These are phyloP conservation scores for Pangasianodon hypophthalmus DNA, from an alignment of 2,113 vertebrate genomes.

Conservation along the genomic window DNA sequence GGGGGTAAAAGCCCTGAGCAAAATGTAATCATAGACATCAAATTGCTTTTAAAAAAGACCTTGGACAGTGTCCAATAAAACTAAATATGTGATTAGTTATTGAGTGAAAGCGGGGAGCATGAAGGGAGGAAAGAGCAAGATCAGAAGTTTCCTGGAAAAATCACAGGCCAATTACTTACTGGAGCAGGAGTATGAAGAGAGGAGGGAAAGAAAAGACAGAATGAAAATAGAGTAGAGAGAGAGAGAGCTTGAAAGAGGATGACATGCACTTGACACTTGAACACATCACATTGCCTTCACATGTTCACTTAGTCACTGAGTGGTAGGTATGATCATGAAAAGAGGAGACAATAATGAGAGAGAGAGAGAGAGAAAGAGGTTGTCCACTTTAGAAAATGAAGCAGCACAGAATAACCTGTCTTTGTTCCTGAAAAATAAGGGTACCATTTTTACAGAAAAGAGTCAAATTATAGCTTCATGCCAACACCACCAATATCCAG, in stretches of 20 bases:
- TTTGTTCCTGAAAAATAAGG: conserved; percentile 65
- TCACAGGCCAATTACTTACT: not conserved
- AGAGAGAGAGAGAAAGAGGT: conserved; percentile 6
- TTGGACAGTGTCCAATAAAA: not conserved
- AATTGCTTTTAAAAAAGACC: not conserved
- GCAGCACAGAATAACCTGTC: conserved; percentile 54
- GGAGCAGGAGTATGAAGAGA: not conserved
- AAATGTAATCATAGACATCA: not conserved
- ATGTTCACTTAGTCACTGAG: not conserved
- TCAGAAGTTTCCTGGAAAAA: not conserved
- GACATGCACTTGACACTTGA: conserved; percentile 10
- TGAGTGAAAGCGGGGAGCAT: not conserved
- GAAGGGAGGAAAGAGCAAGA: not conserved
- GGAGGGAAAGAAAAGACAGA: not conserved
- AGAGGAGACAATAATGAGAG: not conserved
- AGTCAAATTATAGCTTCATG: conserved; percentile 57
- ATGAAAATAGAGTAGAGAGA: not conserved
- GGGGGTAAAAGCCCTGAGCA: not conserved
- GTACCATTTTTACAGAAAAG: conserved; percentile 62
- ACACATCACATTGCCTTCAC: conserved; percentile 6
- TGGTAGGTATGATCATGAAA: not conserved
- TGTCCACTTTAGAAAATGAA: conserved; percentile 37
- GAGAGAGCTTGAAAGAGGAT: not conserved
- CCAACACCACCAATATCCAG: conserved; percentile 47
- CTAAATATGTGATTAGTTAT: not conserved